phyloP scores from a whole-genome alignment of 1,140 invertebrate species.

The Aricia agestis region DNA sequence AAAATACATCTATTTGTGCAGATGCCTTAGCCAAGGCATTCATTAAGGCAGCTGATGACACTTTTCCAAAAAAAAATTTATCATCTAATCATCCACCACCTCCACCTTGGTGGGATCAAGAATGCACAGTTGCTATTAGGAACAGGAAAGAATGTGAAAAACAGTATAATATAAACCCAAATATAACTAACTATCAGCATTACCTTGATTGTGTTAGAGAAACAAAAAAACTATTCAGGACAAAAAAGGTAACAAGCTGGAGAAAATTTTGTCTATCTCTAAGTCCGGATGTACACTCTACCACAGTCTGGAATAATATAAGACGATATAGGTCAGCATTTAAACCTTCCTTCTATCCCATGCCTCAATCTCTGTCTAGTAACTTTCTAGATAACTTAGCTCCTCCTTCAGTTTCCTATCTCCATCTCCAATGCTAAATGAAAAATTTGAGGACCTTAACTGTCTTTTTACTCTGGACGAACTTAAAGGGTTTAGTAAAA shows the following conservation, averaged over 20 bases:
- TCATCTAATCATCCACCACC: neutral
- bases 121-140: neutral
- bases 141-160: neutral
- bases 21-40: neutral
- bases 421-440: no score
- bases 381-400: no score
- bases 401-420: no score
- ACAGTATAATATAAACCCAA: neutral
- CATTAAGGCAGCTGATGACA: neutral
- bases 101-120: neutral
- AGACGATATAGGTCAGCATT: no score
- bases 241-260: neutral
- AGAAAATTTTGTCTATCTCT: neutral
- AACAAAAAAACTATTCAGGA: neutral
- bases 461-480: no score
- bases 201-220: neutral
- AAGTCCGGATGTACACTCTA: no score
- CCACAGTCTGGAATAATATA: no score
- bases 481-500: no score
- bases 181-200: neutral
- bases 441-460: no score
- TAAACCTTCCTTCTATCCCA: no score
- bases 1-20: neutral
- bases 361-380: no score
- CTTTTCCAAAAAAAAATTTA: neutral